Percentiles rank a stretch among this genome's conserved stretches.
Conservation (phyloP, 2,888 invertebrate species). For the Bellardia bayeri region DNA sequence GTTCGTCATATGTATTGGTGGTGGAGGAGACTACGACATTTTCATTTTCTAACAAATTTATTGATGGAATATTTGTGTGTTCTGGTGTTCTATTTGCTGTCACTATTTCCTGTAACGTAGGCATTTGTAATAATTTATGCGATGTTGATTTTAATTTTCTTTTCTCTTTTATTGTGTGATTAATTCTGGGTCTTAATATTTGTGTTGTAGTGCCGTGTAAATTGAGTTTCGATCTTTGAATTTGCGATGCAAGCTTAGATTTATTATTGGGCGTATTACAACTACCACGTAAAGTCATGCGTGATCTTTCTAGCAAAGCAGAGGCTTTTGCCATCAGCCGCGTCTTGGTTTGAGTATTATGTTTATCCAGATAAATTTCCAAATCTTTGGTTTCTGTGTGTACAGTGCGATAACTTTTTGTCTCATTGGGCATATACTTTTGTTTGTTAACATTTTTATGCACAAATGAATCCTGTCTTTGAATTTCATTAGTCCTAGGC, state of each 20-base stretch:
- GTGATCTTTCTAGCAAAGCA: slow-evolving; percentile 62
- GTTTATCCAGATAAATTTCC: slow-evolving; percentile 51
- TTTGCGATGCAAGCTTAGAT: slow-evolving; percentile 17
- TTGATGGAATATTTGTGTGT: slow-evolving; percentile 14
- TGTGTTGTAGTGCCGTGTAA: slow-evolving; percentile 16
- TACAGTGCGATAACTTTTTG: slow-evolving; percentile 61
- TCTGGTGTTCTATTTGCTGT: neutral
- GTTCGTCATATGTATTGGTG: slow-evolving; percentile 74
- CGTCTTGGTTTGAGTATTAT: slow-evolving; percentile 36
- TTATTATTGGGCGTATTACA: slow-evolving; percentile 19
- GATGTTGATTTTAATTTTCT: slow-evolving; percentile 16
- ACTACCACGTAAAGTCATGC: slow-evolving; percentile 51
- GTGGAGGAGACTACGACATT: slow-evolving; percentile 73
- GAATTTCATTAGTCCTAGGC: slow-evolving; percentile 39
- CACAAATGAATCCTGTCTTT: neutral
- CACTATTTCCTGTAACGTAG: neutral
- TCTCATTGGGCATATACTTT: neutral
- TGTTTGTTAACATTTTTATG: slow-evolving; percentile 34
- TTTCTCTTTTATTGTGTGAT: neutral
- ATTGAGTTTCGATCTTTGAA: slow-evolving; percentile 42
- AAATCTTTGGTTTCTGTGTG: slow-evolving; percentile 69
- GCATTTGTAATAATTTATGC: neutral
- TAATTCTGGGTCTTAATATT: slow-evolving; percentile 24
- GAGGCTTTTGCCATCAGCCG: slow-evolving; percentile 64
- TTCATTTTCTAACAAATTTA: slow-evolving; percentile 66